Evolutionary conservation across 2,888 invertebrate species (phyloP).

Genomic region (Zeuzera pyrina): DNA sequence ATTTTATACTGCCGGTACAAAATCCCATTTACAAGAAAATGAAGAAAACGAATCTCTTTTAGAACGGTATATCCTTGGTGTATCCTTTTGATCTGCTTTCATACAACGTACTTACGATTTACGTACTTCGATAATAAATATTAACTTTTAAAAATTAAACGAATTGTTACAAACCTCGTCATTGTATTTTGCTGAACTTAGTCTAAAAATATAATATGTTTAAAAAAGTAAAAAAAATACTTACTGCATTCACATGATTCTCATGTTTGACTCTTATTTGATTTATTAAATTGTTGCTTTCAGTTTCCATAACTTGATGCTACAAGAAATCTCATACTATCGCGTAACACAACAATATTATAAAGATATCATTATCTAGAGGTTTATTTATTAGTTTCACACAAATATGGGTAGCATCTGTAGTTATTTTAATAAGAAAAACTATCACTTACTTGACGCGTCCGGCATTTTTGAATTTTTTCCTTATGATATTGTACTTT

Average conservation of each 20-base stretch:
- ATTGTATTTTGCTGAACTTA: not conserved
- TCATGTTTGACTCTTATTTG: constrained; percentile 41
- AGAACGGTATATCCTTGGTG: no score
- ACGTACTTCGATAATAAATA: no score
- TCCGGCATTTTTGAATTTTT: not conserved
- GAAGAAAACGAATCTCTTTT: no score
- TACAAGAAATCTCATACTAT: constrained; percentile 12
- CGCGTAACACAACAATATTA: constrained; percentile 9
- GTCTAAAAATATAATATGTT: not conserved
- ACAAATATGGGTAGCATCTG: not conserved
- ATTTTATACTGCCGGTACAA: no score
- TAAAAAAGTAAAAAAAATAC: constrained; percentile 13
- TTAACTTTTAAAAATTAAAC: not conserved
- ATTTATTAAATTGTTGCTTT: constrained; percentile 37
- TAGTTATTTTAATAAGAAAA: not conserved
- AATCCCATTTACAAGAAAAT: no score
- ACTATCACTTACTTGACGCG: not conserved
- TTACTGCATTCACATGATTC: constrained; percentile 30
- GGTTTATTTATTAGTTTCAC: not conserved
- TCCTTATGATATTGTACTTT: no score
- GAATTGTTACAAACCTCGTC: not conserved
- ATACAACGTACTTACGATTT: no score
- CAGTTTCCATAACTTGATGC: constrained; percentile 39
- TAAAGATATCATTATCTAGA: not conserved
- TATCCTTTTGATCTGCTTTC: no score